Evolutionary conservation across 2,888 invertebrate genomes (phyloP), one percentile per base, ranked within the genome.

Genomic region (Balanococcus diminutus): DNA sequence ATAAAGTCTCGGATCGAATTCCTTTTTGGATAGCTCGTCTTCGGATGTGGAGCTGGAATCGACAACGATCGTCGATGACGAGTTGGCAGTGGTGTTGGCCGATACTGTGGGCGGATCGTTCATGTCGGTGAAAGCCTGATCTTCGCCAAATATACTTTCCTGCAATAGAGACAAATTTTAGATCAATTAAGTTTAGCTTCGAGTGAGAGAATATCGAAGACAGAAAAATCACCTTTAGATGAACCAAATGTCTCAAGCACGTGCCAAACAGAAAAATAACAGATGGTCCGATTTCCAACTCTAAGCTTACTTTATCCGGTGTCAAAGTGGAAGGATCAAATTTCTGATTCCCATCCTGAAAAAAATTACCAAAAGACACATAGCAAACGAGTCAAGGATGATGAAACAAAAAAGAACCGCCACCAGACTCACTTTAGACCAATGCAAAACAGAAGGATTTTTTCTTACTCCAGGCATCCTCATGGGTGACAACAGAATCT

Each of bases 61-160:
- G 8, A 72, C 82, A 39, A 75, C 85, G 3, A 75, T 28, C n/a
- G 82, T 79, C 31, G 87, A 87, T 51, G 87, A 87, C 8, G 88
- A 86, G 28, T 86, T 87, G 9, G 84, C 86, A 3, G 82, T 36
- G 39, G 81, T 83, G 32, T 28, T 56, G 51, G 79, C 79, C 61
- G 88, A 39, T 86, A 87, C 79, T 81, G 87, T 86, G 42, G 88
- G 87, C 31, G 88, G 88, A 86, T 88, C 88, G 87, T 88, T 95
- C 95, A 98, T 97, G 89, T 98, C 98, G 0, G 96, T 96, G 89
- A 98, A 98, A 31, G 92, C 93, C 90, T 99, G 98, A 91, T 98
- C 96, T 90, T 97, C 98, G 0, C 99, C 99, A 90, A 99, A 97
- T 88, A 99, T 96, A 89, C 99, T 99, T 91, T 99, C 98, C 92